These are phyloP conservation scores for Hylaeus anthracinus DNA, from an alignment of 1,140 invertebrate species.

Conservation along the genomic window DNA sequence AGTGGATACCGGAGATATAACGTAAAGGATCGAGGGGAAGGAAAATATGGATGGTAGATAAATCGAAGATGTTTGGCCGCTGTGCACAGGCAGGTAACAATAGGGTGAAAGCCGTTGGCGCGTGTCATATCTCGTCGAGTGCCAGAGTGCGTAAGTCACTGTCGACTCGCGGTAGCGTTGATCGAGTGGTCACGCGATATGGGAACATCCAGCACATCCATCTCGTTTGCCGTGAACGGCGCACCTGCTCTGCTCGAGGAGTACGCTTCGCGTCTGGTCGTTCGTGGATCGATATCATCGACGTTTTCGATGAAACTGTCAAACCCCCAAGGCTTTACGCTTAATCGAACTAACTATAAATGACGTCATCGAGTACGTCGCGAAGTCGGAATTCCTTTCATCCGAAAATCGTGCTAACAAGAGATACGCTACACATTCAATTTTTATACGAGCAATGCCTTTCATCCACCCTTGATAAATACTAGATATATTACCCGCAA, in stretches of 20 bases:
- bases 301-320: conserved; percentile 9
- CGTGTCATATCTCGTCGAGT: conserved; percentile 71
- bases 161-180: conserved; percentile 74
- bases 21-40: conserved; percentile 36
- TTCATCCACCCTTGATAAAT: too few species aligned
- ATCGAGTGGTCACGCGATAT: conserved; percentile 78
- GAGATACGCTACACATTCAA: too few species aligned
- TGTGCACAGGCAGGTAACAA: conserved; percentile 45
- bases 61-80: conserved; percentile 55
- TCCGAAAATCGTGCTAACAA: not conserved
- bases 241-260: conserved; percentile 53
- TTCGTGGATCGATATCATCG: conserved; percentile 4
- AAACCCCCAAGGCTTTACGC: not conserved
- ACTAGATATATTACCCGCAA: too few species aligned
- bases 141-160: conserved; percentile 74
- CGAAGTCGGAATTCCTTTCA: not conserved
- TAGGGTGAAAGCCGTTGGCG: conserved; percentile 51
- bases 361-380: not conserved
- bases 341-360: not conserved
- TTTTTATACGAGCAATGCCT: too few species aligned
- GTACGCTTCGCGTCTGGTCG: conserved; percentile 31
- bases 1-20: conserved; percentile 18
- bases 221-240: conserved; percentile 65
- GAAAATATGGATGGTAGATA: conserved; percentile 49
- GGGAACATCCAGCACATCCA: conserved; percentile 74